Evolutionary conservation across 2,113 vertebrate species (phyloP).

Genomic region (Paracanthobrama guichenoti): DNA sequence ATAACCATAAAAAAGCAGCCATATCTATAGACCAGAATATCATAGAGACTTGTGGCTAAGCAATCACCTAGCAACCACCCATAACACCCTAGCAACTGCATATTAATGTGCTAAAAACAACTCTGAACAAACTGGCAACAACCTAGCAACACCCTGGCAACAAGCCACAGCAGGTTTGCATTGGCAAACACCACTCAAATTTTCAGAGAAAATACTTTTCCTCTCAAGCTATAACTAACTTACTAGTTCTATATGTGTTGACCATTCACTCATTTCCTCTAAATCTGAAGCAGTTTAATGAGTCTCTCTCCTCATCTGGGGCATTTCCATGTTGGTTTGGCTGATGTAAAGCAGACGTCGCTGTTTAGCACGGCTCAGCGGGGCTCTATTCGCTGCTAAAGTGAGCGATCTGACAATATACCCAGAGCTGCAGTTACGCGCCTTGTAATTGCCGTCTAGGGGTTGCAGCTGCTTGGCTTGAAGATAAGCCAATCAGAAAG

Average conservation of each 20-base stretch:
- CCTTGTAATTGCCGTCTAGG: conserved; percentile 24
- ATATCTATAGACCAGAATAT: too few relatives aligned
- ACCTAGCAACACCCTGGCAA: not conserved
- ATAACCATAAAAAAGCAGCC: too few relatives aligned
- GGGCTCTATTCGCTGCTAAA: conserved; percentile 31
- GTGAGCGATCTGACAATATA: conserved; percentile 7
- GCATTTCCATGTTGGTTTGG: conserved; percentile 42
- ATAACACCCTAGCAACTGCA: not conserved
- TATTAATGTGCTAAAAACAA: not conserved
- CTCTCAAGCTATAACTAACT: not conserved
- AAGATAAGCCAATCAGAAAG: conserved; percentile 31
- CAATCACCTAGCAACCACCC: too few relatives aligned
- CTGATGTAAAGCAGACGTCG: conserved; percentile 45
- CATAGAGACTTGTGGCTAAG: too few relatives aligned
- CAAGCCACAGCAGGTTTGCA: not conserved
- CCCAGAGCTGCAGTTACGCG: conserved; percentile 29
- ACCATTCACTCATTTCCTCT: not conserved
- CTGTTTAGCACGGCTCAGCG: conserved; percentile 33
- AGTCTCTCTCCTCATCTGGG: conserved; percentile 36
- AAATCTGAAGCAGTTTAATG: conserved; percentile 39
- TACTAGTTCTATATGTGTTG: too few relatives aligned
- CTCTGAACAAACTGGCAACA: not conserved
- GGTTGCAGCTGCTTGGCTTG: conserved; percentile 17
- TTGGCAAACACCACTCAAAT: not conserved
- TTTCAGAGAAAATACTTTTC: not conserved